A percentile compares a stretch with the other conserved stretches of the same genome.
Evolutionary conservation across 2,888 invertebrate genomes (phyloP).

Genomic region (Apamea sordens): DNA sequence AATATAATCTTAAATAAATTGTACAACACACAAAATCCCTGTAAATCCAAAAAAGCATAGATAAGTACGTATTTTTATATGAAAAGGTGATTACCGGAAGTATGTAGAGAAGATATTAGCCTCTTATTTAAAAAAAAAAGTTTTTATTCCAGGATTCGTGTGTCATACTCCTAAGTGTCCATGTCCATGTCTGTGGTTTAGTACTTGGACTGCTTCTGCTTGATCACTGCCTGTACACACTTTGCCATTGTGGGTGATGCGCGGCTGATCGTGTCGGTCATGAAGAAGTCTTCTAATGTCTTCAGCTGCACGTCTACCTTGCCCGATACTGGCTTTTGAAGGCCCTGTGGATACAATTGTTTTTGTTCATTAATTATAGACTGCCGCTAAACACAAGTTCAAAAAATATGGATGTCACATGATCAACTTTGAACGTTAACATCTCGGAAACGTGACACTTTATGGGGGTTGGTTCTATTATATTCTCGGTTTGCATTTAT

Average conservation of each 20-base stretch:
- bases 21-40: conserved; percentile 59
- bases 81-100: conserved; percentile 52
- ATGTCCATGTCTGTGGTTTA: conserved; percentile 69
- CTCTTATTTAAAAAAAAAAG: not conserved
- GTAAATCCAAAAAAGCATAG: conserved; percentile 27
- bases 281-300: conserved; percentile 95
- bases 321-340: conserved; percentile 88
- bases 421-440: too few relatives aligned
- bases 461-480: too few relatives aligned
- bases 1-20: conserved; percentile 70
- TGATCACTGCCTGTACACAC: conserved; percentile 97
- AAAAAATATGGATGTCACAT: too few relatives aligned
- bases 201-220: conserved; percentile 90
- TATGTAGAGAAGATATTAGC: conserved; percentile 9
- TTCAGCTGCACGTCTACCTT: conserved; percentile 93
- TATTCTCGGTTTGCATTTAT: too few relatives aligned
- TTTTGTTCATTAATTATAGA: not conserved
- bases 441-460: too few relatives aligned
- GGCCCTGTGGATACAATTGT: conserved; percentile 71
- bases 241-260: conserved; percentile 99
- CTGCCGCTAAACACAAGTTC: not conserved
- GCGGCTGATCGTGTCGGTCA: conserved; percentile 99
- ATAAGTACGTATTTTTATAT: conserved; percentile 52
- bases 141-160: conserved; percentile 39
- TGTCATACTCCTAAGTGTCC: conserved; percentile 51